Conservation (phyloP, 2,888 invertebrate species). For the Blastobasis adustella region DNA sequence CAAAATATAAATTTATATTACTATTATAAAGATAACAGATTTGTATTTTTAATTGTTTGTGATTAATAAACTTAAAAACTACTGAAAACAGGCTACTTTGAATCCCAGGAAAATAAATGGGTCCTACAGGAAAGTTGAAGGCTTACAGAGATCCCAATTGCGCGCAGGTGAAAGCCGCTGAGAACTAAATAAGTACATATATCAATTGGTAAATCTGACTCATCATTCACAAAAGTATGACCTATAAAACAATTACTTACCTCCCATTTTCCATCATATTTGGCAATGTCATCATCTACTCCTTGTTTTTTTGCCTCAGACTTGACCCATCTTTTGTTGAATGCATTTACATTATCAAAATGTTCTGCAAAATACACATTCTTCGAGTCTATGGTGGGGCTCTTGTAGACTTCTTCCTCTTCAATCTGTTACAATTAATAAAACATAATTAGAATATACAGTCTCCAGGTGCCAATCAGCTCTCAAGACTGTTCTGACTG, state of each 20-base stretch:
- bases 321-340: constrained; percentile 87
- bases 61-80: too few species aligned
- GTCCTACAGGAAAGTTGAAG: too few species aligned
- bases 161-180: too few species aligned
- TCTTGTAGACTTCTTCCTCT: constrained; percentile 77
- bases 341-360: constrained; percentile 85
- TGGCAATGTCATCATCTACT: constrained; percentile 90
- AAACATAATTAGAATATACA: background rate
- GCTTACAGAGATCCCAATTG: too few species aligned
- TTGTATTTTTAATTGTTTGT: too few species aligned
- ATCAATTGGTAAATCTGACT: too few species aligned
- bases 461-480: background rate
- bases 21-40: too few species aligned
- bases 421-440: constrained; percentile 27
- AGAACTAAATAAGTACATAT: too few species aligned
- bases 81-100: too few species aligned
- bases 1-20: too few species aligned
- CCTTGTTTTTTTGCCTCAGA: constrained; percentile 95
- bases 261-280: constrained; percentile 92
- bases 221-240: too few species aligned
- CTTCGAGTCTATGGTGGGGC: constrained; percentile 79
- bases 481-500: background rate
- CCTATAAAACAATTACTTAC: constrained; percentile 25
- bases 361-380: constrained; percentile 87
- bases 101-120: too few species aligned